phyloP scores from a whole-genome alignment of 2,113 vertebrate species.

The Bubo scandiacus region DNA sequence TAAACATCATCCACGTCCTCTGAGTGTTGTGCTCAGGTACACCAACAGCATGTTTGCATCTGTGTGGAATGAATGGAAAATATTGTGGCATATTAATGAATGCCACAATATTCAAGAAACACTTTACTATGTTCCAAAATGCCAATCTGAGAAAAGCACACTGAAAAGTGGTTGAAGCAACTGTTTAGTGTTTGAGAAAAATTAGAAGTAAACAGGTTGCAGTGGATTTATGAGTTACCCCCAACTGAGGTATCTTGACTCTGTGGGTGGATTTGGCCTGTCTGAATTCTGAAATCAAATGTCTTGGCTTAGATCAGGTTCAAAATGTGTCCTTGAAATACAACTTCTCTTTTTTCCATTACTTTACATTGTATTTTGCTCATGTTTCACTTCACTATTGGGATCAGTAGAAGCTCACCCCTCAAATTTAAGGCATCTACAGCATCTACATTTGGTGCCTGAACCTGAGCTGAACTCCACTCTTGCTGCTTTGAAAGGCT shows the following conservation, averaged over 20 bases:
- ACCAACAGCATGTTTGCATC: neutral
- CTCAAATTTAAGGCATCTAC: neutral
- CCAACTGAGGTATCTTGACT: neutral
- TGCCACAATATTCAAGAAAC: neutral
- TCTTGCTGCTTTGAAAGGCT: neutral
- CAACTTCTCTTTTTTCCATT: neutral
- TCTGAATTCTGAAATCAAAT: neutral
- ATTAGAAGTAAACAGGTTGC: neutral
- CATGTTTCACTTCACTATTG: neutral
- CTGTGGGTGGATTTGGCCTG: neutral
- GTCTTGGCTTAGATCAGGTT: neutral
- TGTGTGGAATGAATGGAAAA: neutral
- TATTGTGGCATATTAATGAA: neutral
- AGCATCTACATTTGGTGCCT: neutral
- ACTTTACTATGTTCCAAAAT: neutral
- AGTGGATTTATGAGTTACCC: neutral
- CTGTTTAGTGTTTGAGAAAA: neutral
- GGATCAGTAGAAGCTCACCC: neutral
- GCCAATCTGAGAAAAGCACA: neutral
- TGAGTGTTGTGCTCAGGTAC: neutral
- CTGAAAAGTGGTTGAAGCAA: neutral
- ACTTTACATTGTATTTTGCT: neutral
- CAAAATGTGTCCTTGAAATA: neutral
- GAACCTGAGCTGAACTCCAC: neutral
- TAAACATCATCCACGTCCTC: neutral